Evolutionary conservation across 2,888 invertebrate genomes (phyloP).

Genomic region (Smittia aterrima): DNA sequence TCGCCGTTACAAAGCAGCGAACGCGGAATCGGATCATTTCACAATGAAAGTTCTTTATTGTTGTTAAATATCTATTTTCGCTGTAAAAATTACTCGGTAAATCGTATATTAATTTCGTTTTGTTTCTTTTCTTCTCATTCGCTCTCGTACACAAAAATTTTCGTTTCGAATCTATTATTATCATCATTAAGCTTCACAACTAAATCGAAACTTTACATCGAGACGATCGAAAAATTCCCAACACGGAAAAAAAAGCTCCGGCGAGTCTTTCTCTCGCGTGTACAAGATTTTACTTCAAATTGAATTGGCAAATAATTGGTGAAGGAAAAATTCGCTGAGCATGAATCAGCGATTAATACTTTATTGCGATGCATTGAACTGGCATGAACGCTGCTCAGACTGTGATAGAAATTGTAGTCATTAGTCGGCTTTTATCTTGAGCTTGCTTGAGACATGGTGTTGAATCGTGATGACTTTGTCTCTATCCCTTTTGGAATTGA

Average conservation of each 20-base stretch:
- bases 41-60: slow-evolving; percentile 28
- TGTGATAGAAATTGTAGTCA: neutral
- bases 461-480: neutral
- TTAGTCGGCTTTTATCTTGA: slow-evolving; percentile 7
- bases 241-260: neutral
- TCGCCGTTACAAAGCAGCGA: neutral
- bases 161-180: neutral
- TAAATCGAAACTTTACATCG: neutral
- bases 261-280: neutral
- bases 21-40: slow-evolving; percentile 15
- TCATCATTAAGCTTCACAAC: neutral
- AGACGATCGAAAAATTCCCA: neutral
- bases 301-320: neutral
- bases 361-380: neutral
- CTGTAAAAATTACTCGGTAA: neutral
- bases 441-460: neutral
- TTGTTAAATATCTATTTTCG: slow-evolving; percentile 22
- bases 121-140: neutral
- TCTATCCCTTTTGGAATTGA: neutral
- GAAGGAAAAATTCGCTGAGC: neutral
- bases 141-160: neutral
- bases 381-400: neutral
- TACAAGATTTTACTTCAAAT: neutral
- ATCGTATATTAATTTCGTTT: slow-evolving; percentile 17
- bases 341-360: neutral